These are phyloP conservation scores for Parnassius apollo DNA, from an alignment of 2,888 invertebrate genomes.

Conservation along the genomic window DNA sequence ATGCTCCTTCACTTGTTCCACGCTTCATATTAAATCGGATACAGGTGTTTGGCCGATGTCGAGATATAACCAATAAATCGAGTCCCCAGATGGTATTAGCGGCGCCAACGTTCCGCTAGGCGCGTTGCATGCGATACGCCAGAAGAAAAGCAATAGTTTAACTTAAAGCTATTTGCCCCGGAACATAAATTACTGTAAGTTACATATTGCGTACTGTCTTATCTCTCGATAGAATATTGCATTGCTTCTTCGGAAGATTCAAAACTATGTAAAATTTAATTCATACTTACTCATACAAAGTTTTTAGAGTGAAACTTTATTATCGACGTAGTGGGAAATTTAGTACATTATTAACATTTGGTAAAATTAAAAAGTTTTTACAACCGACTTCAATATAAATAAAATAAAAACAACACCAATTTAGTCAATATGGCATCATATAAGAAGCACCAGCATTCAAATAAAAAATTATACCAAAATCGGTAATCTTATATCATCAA, in stretches of 20 bases:
- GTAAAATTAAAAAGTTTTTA: no score
- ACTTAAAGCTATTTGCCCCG: conserved; percentile 29
- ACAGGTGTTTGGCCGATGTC: conserved; percentile 63
- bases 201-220: conserved; percentile 8
- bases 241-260: neutral
- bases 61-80: conserved; percentile 70
- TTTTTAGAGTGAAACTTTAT: no score
- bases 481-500: no score
- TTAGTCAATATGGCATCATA: no score
- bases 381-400: no score
- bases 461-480: no score
- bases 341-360: no score
- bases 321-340: no score
- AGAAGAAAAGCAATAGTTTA: conserved; percentile 31
- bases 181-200: conserved; percentile 16
- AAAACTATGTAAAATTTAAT: no score
- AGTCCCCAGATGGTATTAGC: conserved; percentile 62
- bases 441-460: no score
- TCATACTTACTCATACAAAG: no score
- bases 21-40: conserved; percentile 51
- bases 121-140: conserved; percentile 29
- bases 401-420: no score
- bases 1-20: conserved; percentile 51
- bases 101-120: conserved; percentile 68
- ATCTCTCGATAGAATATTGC: neutral